Base-by-base conservation (phyloP, 2,113 vertebrate genomes). In the Ploceus nigricollis region DNA sequence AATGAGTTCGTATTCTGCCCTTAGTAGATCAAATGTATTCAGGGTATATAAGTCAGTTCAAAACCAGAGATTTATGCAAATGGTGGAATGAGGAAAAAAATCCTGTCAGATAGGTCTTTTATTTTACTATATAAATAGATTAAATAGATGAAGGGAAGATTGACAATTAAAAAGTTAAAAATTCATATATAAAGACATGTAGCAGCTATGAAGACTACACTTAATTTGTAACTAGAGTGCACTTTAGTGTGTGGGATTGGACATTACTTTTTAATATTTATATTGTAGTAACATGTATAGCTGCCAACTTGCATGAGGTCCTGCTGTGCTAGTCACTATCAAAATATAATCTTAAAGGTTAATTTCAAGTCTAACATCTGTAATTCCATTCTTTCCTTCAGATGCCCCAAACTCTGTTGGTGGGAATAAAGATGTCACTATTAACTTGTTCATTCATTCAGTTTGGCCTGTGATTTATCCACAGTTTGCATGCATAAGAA, bases 271-370 rank as follows among this genome's bases (percentile, higher is more conserved):
- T 82, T 85, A 89, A 53, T 57, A 79, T 88, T 87, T 73, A 61
- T 47, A 77, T 53, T 77, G n/a, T 11, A 87, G 53, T 48, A 87
- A 79, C 23, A 61, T 33, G 19, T 30, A 79, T 27, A 82, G 40
- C 44, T 91, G 60, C 65, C 80, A 84, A 60, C 13, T 21, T 91
- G 53, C 37, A 68, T 53, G 57, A 28, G 30, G 33, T 87, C 73
- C n/a, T 70, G 51, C 61, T 93, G 57, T 39, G 40, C 45, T 94
- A 82, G 70, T 50, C 66, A 51, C 78, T 93, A 80, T 66, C 63
- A 95, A 95, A 96, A 94, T 60, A 87, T 3, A 85, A 27, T 14
- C 73, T 68, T 79, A 93, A 73, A 94, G 50, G 78, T 73, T 85
- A 61, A 80, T 90, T 95, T 91, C 31, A 82, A 86, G 35, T 80